Evolutionary conservation across 2,113 vertebrate species (phyloP).

Genomic region (Capreolus pygargus): DNA sequence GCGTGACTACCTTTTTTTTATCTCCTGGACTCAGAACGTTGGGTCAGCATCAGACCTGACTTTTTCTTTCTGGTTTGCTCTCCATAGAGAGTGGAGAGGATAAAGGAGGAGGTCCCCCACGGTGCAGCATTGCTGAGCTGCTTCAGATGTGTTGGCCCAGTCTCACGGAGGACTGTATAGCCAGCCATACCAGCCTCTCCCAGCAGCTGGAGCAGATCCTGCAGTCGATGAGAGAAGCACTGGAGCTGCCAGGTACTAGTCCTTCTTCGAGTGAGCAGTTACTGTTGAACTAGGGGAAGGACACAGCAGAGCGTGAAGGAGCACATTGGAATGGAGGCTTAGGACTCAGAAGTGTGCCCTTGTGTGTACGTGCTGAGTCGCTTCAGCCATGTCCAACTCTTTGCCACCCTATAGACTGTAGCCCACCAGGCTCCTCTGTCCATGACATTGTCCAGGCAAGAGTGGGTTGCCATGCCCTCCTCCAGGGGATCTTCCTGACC

Average conservation of each 20-base stretch:
- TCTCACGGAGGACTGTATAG: constrained; percentile 88
- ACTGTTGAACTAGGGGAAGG: neutral
- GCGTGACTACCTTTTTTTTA: too few relatives aligned
- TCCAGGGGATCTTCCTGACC: neutral
- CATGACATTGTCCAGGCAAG: neutral
- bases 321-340: neutral
- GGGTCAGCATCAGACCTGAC: neutral
- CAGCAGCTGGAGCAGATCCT: constrained; percentile 88
- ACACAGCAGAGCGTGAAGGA: neutral
- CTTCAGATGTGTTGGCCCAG: constrained; percentile 87
- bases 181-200: constrained; percentile 79
- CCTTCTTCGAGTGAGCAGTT: neutral
- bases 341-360: neutral
- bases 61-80: constrained; percentile 13
- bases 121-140: constrained; percentile 89
- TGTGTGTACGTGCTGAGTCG: neutral
- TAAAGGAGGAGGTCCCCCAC: constrained; percentile 80
- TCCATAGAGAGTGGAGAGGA: constrained; percentile 81
- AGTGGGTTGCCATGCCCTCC: neutral
- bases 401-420: neutral
- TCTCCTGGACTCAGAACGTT: neutral
- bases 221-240: constrained; percentile 81
- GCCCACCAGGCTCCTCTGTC: neutral
- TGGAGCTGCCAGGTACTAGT: constrained; percentile 81
- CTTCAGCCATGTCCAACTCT: neutral